Percentiles rank a stretch among this genome's conserved stretches.
phyloP scores from a whole-genome alignment of 2,797 vertebrate species.

The Hemitrygon akajei region DNA sequence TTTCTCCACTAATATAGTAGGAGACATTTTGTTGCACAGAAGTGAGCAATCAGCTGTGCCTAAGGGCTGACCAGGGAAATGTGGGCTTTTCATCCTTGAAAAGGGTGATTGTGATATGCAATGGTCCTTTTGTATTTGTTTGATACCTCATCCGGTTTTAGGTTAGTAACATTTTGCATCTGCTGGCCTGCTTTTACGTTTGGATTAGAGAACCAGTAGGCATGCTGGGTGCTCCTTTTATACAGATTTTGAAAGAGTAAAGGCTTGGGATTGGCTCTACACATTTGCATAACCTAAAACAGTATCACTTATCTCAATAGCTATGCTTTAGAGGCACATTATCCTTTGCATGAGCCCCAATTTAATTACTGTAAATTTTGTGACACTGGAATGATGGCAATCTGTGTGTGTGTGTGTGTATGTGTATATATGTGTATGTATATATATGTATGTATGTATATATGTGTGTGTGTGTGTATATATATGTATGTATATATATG shows the following conservation, averaged over 20 bases:
- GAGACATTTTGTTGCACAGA: not conserved
- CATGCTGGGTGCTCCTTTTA: not conserved
- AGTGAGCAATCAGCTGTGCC: not conserved
- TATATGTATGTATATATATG: too few species aligned
- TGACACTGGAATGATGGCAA: too few species aligned
- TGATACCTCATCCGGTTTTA: not conserved
- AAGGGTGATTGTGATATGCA: not conserved
- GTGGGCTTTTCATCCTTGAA: not conserved
- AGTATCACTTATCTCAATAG: not conserved
- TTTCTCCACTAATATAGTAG: not conserved
- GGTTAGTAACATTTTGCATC: not conserved
- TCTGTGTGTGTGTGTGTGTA: too few species aligned
- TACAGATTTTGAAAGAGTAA: not conserved
- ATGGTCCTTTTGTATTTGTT: not conserved
- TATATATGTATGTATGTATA: too few species aligned
- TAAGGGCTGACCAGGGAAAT: not conserved
- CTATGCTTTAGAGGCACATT: not conserved
- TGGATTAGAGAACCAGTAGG: not conserved
- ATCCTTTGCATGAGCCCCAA: too few species aligned
- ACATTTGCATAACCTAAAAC: not conserved
- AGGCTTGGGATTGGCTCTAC: not conserved
- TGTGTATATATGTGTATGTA: too few species aligned
- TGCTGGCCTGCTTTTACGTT: not conserved
- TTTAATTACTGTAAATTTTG: too few species aligned
- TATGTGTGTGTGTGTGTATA: too few species aligned